phyloP scores from a whole-genome alignment of 1,140 invertebrate species.

The Popillia japonica region DNA sequence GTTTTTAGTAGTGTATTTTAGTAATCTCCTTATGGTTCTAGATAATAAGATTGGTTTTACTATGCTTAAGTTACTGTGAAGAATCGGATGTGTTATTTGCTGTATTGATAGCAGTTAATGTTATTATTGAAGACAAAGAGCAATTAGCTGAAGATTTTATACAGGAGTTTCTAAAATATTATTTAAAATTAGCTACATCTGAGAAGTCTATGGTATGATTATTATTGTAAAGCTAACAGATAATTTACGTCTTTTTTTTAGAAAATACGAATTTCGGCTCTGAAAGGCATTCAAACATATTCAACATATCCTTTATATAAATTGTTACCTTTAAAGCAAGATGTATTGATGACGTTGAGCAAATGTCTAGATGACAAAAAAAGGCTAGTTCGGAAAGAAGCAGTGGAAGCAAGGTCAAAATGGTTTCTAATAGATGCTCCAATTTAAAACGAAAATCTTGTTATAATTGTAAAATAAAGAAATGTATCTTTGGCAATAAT shows the following conservation, averaged over 20 bases:
- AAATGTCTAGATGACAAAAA: conserved; percentile 82
- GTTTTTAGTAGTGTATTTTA: too few species aligned
- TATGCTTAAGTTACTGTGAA: conserved; percentile 67
- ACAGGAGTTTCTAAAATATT: conserved; percentile 71
- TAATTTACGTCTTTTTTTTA: conserved; percentile 54
- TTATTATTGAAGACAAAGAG: conserved; percentile 67
- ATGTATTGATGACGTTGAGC: conserved; percentile 68
- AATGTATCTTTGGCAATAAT: too few species aligned
- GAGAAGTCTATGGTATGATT: conserved; percentile 70
- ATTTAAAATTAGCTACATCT: conserved; percentile 68
- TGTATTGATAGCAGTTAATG: conserved; percentile 67
- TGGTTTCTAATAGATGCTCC: conserved; percentile 79
- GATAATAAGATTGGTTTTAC: conserved; percentile 72
- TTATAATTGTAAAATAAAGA: too few species aligned
- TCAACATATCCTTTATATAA: conserved; percentile 67
- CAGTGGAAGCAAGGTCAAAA: conserved; percentile 73
- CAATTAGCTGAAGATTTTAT: conserved; percentile 66
- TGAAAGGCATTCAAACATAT: conserved; percentile 71
- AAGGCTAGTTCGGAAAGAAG: conserved; percentile 78
- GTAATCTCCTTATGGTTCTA: too few species aligned
- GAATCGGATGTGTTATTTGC: conserved; percentile 67
- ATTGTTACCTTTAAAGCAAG: conserved; percentile 69
- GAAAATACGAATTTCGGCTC: conserved; percentile 73
- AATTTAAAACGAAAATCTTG: conserved; percentile 37
- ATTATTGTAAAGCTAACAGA: not conserved